Conservation (phyloP, 1,140 invertebrate species). For the Aporrectodea caliginosa region DNA sequence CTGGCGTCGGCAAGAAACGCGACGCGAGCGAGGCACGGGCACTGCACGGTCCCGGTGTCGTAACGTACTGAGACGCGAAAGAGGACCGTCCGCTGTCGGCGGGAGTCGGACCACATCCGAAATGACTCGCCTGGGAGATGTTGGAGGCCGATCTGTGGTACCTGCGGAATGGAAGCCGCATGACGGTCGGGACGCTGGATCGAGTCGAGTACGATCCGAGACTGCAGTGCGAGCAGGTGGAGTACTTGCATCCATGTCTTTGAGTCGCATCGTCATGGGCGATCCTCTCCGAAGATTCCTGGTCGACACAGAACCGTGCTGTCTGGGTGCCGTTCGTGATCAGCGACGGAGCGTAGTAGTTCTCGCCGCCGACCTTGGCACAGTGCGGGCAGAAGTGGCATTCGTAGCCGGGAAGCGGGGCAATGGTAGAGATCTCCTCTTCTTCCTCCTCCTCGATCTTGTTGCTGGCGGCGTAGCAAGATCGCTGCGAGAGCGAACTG, state of each 20-base stretch:
- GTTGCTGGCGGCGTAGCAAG: not conserved
- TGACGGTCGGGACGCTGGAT: conserved; percentile 6
- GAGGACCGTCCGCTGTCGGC: conserved; percentile 7
- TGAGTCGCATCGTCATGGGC: not conserved
- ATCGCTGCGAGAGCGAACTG: not conserved
- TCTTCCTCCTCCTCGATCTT: not conserved
- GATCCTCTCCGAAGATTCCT: not conserved
- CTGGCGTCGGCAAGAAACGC: not conserved
- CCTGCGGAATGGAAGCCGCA: not conserved
- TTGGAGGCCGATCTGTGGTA: not conserved
- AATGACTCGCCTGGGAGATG: not conserved
- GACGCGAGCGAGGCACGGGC: not conserved
- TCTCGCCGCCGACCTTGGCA: not conserved
- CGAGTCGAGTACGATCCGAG: not conserved
- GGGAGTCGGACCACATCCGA: not conserved
- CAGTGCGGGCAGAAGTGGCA: not conserved
- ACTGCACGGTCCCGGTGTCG: not conserved
- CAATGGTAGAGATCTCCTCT: not conserved
- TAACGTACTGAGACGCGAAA: not conserved
- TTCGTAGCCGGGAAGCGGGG: not conserved
- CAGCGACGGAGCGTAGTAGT: not conserved
- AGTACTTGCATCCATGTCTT: not conserved
- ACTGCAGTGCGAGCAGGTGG: not conserved
- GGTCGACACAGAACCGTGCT: not conserved
- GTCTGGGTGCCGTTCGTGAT: not conserved